Conservation (phyloP, 64 coral and sea anemone species). For the Actinia tenebrosa region DNA sequence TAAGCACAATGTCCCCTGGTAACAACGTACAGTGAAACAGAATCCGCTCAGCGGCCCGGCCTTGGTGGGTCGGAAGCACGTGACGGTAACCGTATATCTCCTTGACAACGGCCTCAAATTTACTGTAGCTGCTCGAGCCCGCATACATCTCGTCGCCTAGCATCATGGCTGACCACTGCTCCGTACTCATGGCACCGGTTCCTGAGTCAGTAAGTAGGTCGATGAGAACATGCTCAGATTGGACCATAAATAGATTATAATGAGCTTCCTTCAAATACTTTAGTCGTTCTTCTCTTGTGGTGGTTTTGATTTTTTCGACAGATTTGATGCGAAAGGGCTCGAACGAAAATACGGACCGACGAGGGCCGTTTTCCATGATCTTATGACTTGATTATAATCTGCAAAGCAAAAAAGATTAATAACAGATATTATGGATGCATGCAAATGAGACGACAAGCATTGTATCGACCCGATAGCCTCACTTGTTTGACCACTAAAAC, state of each 20-base stretch:
- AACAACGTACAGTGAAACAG: slow-evolving; percentile 22
- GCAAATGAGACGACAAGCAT: too few species aligned
- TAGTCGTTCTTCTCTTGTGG: slow-evolving; percentile 31
- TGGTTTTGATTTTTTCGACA: slow-evolving; percentile 41
- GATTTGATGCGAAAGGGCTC: slow-evolving; percentile 64
- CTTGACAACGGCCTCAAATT: slow-evolving; percentile 53
- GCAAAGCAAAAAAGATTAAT: too few species aligned
- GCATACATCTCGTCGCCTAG: slow-evolving; percentile 62
- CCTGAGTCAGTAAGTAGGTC: slow-evolving; percentile 60
- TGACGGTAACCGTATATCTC: slow-evolving; percentile 57
- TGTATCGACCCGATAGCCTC: too few species aligned
- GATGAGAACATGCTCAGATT: slow-evolving; percentile 58
- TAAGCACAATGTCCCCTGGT: slow-evolving; percentile 38
- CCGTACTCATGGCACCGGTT: slow-evolving; percentile 54
- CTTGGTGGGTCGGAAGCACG: slow-evolving; percentile 68
- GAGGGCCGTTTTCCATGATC: neutral
- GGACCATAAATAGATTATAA: slow-evolving; percentile 49
- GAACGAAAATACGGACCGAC: neutral
- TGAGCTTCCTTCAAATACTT: slow-evolving; percentile 39
- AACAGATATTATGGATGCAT: too few species aligned
- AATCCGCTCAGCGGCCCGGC: slow-evolving; percentile 71
- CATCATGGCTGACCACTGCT: slow-evolving; percentile 63
- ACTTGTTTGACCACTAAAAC: too few species aligned
- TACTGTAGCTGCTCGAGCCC: slow-evolving; percentile 53
- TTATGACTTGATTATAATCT: too few species aligned